phyloP scores from a whole-genome alignment of 2,888 invertebrate species.

The Rotaria macrura region DNA sequence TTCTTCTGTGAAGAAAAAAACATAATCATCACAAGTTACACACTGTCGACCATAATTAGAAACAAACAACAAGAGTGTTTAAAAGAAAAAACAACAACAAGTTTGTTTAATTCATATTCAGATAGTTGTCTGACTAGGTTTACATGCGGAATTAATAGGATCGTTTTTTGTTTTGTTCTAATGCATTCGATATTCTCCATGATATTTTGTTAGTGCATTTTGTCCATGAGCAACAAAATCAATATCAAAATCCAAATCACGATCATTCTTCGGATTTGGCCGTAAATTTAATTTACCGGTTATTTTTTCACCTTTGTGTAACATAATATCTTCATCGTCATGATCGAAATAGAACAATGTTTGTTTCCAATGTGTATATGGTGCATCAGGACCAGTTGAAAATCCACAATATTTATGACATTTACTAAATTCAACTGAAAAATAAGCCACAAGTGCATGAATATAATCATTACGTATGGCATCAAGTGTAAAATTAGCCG shows the following conservation, averaged over 20 bases:
- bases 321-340: conserved; percentile 49
- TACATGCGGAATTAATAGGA: background rate
- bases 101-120: background rate
- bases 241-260: conserved; percentile 21
- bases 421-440: conserved; percentile 97
- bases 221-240: background rate
- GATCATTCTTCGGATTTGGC: conserved; percentile 12
- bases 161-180: background rate
- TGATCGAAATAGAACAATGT: conserved; percentile 75
- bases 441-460: conserved; percentile 94
- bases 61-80: background rate
- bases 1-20: background rate
- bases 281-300: background rate
- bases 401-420: conserved; percentile 96
- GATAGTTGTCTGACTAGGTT: background rate
- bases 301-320: conserved; percentile 2
- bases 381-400: conserved; percentile 88
- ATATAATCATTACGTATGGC: conserved; percentile 79
- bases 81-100: background rate
- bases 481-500: conserved; percentile 59
- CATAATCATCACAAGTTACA: background rate
- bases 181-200: conserved; percentile 16
- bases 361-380: conserved; percentile 99
- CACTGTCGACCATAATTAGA: background rate
- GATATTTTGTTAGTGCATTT: background rate